Evolutionary conservation across 2,888 invertebrate genomes (phyloP), one percentile per base, ranked within the genome.

Genomic region (Drosophila peninsularis): DNA sequence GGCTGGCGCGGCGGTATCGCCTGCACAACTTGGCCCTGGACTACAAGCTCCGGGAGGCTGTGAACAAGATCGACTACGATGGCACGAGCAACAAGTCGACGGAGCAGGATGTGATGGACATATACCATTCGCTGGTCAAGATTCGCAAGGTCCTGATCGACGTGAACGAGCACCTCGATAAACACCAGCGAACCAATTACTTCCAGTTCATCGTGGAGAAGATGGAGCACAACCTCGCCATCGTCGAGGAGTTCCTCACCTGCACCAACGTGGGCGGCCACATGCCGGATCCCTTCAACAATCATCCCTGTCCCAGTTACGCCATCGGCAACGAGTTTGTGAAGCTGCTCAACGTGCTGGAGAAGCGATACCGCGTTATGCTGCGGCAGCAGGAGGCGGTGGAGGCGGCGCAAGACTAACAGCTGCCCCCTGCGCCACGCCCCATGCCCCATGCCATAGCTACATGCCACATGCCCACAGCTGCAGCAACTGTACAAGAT

Each of bases 71-170:
- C 0, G 1, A 21, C 0, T 60, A 60, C 14, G 27, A 56, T 17
- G 32, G 17, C 14, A 4, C 3, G 6, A 27, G 34, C 14, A 39
- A 13, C 1, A 1, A 14, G 2, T 0, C 13, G 32, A 7, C 70
- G 0, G 32, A 44, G 3, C 34, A 52, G 5, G 80, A 90, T 63
- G 36, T 90, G 19, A 47, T 50, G 0, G 65, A 72, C 0, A 87
- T 90, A 0, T 34, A 78, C 5, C 37, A 62, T 4, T 73, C 89
- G 5, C 69, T 90, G 5, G 42, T 34, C 13, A 73, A 70, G 0
- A 19, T 89, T 5, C 6, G 56, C 2, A 11, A 42, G 9, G 10
- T 82, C n/a, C 0, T 75, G 41, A 11, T 9, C 0, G 5, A 17
- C 0, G 5, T 45, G 4, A 44, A 14, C 2, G 0, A 7, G 0